Evolutionary conservation across 1,140 invertebrate genomes (phyloP).

Genomic region (Heliconius congener): DNA sequence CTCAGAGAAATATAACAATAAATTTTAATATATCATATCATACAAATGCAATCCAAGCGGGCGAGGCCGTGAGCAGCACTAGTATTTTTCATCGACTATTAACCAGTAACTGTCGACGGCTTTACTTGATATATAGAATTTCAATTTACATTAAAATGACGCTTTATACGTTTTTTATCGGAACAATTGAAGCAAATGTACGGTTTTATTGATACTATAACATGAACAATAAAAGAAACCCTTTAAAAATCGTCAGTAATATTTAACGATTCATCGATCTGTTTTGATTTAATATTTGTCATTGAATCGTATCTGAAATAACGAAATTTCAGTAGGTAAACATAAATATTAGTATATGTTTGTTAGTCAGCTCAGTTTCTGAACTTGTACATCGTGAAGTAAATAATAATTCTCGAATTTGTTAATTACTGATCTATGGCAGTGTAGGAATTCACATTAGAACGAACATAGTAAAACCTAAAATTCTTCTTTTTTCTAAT

Average conservation of each 20-base stretch:
- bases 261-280: slow-evolving; percentile 1
- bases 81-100: too few species aligned
- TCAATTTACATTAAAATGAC: neutral
- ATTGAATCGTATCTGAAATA: too few species aligned
- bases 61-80: too few species aligned
- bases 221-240: neutral
- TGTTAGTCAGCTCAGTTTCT: too few species aligned
- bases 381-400: too few species aligned
- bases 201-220: slow-evolving; percentile 12
- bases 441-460: neutral
- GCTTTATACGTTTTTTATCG: neutral
- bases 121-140: neutral
- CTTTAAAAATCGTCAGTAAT: slow-evolving; percentile 7
- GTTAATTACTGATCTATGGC: neutral
- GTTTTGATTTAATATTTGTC: neutral
- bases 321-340: too few species aligned
- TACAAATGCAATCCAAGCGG: too few species aligned
- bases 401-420: too few species aligned
- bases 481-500: too few species aligned
- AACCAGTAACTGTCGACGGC: neutral
- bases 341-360: too few species aligned
- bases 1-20: too few species aligned
- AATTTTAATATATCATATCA: too few species aligned
- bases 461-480: neutral
- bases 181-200: slow-evolving; percentile 11